A percentile compares a stretch with the other conserved stretches of the same genome.
Evolutionary conservation across 2,888 invertebrate genomes (phyloP).

Genomic region (Polydrusus tereticollis): DNA sequence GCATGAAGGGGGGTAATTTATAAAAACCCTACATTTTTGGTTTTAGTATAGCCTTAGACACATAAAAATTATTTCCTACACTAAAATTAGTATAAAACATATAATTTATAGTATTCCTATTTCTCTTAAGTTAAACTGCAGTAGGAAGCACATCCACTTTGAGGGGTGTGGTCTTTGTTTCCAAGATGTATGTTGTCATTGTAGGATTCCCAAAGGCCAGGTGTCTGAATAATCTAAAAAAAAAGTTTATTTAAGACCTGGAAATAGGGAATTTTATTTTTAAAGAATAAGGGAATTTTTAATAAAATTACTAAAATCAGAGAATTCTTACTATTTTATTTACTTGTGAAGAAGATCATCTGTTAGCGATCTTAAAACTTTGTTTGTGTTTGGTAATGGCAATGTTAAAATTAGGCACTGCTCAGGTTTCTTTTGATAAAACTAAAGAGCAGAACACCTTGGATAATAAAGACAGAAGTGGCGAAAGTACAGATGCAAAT

Average conservation of each 20-base stretch:
- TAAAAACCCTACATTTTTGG: not conserved
- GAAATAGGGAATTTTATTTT: not conserved
- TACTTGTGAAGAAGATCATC: no score
- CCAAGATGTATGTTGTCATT: conserved; percentile 61
- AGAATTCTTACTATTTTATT: no score
- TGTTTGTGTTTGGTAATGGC: no score
- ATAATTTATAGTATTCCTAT: conserved; percentile 1
- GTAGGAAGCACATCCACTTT: conserved; percentile 61
- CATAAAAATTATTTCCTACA: no score
- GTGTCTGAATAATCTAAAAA: conserved; percentile 90
- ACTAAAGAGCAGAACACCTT: no score
- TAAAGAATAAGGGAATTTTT: not conserved
- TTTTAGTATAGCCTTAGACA: not conserved
- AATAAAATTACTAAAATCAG: no score
- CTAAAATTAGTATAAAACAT: not conserved
- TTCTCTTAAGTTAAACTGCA: conserved; percentile 60
- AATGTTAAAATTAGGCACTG: no score
- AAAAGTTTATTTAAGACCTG: conserved; percentile 28
- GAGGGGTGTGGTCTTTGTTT: conserved; percentile 59
- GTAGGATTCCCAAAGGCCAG: conserved; percentile 80
- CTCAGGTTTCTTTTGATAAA: no score
- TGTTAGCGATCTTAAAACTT: no score
- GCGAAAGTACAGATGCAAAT: no score
- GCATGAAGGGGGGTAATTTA: not conserved
- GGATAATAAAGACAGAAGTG: no score